Conservation (phyloP, 2,888 invertebrate species). For the Scaptodrosophila latifasciaeformis region DNA sequence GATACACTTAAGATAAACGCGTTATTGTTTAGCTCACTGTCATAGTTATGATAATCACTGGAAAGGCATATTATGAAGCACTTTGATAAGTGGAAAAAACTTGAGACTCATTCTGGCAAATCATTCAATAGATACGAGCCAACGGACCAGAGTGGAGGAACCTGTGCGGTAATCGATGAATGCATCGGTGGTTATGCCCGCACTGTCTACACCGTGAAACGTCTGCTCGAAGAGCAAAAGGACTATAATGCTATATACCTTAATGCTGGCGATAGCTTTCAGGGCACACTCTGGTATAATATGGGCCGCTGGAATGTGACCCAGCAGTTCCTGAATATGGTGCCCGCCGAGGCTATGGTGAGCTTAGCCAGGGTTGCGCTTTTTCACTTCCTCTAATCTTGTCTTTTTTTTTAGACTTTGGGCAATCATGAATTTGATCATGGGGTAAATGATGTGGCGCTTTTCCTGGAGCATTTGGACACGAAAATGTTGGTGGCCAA, state of each 20-base stretch:
- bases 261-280: constrained; percentile 90
- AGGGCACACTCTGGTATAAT: constrained; percentile 90
- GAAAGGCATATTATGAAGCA: too few species aligned
- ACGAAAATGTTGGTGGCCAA: constrained; percentile 84
- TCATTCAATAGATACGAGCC: constrained; percentile 82
- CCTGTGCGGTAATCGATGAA: constrained; percentile 77
- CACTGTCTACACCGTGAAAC: constrained; percentile 78
- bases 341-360: constrained; percentile 87
- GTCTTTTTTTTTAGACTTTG: constrained; percentile 78
- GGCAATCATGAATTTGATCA: constrained; percentile 94
- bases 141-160: constrained; percentile 77
- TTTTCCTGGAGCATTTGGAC: constrained; percentile 80
- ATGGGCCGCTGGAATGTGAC: constrained; percentile 85
- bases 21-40: too few species aligned
- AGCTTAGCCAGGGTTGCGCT: constrained; percentile 3
- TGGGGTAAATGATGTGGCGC: constrained; percentile 82
- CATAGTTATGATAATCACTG: too few species aligned
- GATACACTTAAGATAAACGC: too few species aligned
- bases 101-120: too few species aligned
- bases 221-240: constrained; percentile 74
- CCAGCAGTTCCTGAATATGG: constrained; percentile 83
- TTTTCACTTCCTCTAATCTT: constrained; percentile 3
- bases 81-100: too few species aligned
- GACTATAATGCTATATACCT: constrained; percentile 80
- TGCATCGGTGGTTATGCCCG: constrained; percentile 85